These are phyloP conservation scores for Drosophila pallidifrons DNA, from an alignment of 1,140 invertebrate species.

Conservation along the genomic window DNA sequence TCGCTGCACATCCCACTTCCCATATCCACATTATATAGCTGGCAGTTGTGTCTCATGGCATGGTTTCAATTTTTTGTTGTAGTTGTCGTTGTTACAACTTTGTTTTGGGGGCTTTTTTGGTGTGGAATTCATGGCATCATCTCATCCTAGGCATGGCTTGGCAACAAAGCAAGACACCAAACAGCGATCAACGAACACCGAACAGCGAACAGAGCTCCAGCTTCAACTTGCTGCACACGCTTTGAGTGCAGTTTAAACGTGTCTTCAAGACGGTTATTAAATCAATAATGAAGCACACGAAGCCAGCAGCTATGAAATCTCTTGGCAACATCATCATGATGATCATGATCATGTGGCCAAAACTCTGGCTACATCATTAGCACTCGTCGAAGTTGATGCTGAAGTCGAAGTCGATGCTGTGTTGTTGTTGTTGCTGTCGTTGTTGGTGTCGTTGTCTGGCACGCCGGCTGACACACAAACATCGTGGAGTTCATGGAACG, in stretches of 20 bases:
- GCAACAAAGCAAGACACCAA: slow-evolving; percentile 45
- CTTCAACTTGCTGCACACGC: slow-evolving; percentile 58
- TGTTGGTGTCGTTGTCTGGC: slow-evolving; percentile 52
- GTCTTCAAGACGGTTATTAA: slow-evolving; percentile 83
- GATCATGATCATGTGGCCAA: slow-evolving; percentile 32
- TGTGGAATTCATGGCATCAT: slow-evolving; percentile 75
- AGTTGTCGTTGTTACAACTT: slow-evolving; percentile 36
- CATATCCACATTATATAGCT: slow-evolving; percentile 19
- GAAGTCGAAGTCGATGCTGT: slow-evolving; percentile 30
- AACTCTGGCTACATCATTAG: slow-evolving; percentile 72
- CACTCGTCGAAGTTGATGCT: slow-evolving; percentile 52
- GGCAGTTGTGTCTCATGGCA: slow-evolving; percentile 50
- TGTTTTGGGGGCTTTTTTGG: slow-evolving; percentile 52
- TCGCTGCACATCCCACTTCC: slow-evolving; percentile 36
- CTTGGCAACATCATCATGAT: slow-evolving; percentile 52
- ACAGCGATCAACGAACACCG: slow-evolving; percentile 57
- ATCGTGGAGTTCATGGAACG: slow-evolving; percentile 85
- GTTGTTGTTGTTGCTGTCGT: slow-evolving; percentile 38
- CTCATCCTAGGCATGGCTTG: slow-evolving; percentile 56
- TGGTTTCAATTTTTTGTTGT: slow-evolving; percentile 54
- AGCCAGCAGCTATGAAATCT: slow-evolving; percentile 51
- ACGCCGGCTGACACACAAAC: slow-evolving; percentile 80
- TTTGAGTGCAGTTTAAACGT: slow-evolving; percentile 75
- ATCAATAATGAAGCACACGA: slow-evolving; percentile 84
- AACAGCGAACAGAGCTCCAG: slow-evolving; percentile 34